Conservation (phyloP, 2,113 vertebrate genomes). For the Rhabdornis inornatus region DNA sequence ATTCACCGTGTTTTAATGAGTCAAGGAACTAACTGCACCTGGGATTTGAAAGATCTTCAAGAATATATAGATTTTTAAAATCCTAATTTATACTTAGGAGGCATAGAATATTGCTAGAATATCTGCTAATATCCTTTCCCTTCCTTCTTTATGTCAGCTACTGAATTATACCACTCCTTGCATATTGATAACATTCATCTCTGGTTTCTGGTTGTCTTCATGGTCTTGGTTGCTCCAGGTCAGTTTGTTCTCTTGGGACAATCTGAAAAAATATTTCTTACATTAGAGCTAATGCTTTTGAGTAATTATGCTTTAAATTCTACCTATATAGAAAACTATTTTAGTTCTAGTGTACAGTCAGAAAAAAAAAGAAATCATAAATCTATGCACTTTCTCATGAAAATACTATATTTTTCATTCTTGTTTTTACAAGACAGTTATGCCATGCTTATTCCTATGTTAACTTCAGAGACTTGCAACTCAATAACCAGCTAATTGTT, state of each 20-base stretch:
- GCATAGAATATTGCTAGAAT: not conserved
- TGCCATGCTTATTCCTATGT: not conserved
- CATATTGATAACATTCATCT: not conserved
- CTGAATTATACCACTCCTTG: not conserved
- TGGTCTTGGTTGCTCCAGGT: not conserved
- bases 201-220: not conserved
- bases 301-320: not conserved
- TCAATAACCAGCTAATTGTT: not conserved
- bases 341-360: not conserved
- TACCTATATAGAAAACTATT: not conserved
- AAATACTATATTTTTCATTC: not conserved
- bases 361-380: not conserved
- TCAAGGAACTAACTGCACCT: not conserved
- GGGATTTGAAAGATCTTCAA: not conserved
- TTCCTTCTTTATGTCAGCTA: not conserved
- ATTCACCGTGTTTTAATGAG: not conserved
- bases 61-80: not conserved
- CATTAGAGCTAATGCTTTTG: not conserved
- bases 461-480: not conserved
- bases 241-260: not conserved
- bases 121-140: not conserved
- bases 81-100: not conserved
- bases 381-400: not conserved
- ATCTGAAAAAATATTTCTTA: not conserved
- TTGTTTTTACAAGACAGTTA: not conserved